Evolutionary conservation across 2,797 vertebrate species (phyloP), one percentile per base, ranked within the genome.

Genomic region (Otus scops): DNA sequence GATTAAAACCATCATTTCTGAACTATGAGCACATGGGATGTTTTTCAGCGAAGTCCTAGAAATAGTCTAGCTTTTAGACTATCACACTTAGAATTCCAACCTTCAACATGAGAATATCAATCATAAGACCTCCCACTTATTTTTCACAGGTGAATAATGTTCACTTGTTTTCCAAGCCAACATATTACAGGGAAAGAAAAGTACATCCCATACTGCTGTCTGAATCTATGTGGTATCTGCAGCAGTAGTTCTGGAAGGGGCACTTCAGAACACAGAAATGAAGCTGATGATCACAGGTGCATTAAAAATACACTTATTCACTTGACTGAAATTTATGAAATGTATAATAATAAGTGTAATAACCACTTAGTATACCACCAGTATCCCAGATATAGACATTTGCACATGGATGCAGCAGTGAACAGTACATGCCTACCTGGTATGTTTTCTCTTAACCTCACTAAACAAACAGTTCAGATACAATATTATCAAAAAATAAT

Each of bases 271-370:
- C 16, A 16, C 41, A 75, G 85, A 88, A 87, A 67, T 43, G 60
- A 91, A 82, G 43, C 56, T 79, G 70, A 60, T 82, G 70, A 69
- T 59, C 89, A 85, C 6, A 23, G 59, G 9, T 76, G 61, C 91
- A 63, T 90, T 61, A 95, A 93, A 95, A 95, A 94, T 86, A 89
- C 51, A 85, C 41, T 94, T 95, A 86, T 76, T 84, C 82, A 90
- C 74, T 75, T 93, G 83, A 81, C 36, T 95, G 85, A 89, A 90
- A 88, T 76, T 63, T 59, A 75, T 86, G 65, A 92, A 78, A 79
- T 28, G 73, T 43, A 32, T 70, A 93, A 43, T 48, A 81, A 79
- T 28, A 39, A 39, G 73, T 43, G 34, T 70, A 93, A 43, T 48
- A 43, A 85, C 39, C 63, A 41, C 59, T 87, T 89, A 90, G 34